Percentiles rank a stretch among this genome's conserved stretches.
phyloP scores from a whole-genome alignment of 1,140 invertebrate species.

The Orussus abietinus region DNA sequence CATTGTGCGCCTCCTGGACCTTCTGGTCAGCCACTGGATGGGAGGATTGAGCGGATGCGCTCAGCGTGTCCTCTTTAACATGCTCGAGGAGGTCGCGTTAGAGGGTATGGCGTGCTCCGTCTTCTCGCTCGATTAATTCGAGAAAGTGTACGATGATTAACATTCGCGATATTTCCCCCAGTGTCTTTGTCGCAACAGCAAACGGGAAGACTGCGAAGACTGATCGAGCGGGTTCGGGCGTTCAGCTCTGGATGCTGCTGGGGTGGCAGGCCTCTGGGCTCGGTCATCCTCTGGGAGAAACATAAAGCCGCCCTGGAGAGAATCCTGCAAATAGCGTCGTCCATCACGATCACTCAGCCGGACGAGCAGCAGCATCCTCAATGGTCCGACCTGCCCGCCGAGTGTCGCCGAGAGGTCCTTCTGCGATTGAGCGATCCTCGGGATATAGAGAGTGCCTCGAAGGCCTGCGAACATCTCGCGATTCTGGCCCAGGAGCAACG shows the following conservation, averaged over 20 bases:
- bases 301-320: conserved; percentile 79
- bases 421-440: conserved; percentile 85
- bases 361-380: conserved; percentile 78
- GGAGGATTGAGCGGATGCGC: conserved; percentile 84
- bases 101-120: conserved; percentile 61
- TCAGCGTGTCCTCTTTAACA: conserved; percentile 87
- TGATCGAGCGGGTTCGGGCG: conserved; percentile 73
- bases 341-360: conserved; percentile 76
- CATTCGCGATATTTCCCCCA: conserved; percentile 42
- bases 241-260: conserved; percentile 68
- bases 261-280: conserved; percentile 80
- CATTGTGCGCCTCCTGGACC: conserved; percentile 86
- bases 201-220: conserved; percentile 72
- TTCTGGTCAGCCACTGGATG: conserved; percentile 70
- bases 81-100: conserved; percentile 90
- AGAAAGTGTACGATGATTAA: background rate
- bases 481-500: conserved; percentile 81
- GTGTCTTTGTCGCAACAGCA: conserved; percentile 86
- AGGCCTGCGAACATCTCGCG: conserved; percentile 68
- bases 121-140: background rate
- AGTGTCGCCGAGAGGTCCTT: conserved; percentile 89
- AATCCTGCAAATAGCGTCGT: conserved; percentile 77
- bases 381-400: conserved; percentile 86
- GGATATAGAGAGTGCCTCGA: conserved; percentile 72
- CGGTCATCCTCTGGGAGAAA: conserved; percentile 82